Percentiles rank a stretch among this genome's conserved stretches.
These are phyloP conservation scores for Periplaneta americana DNA, from an alignment of 1,140 invertebrate genomes.

Conservation along the genomic window DNA sequence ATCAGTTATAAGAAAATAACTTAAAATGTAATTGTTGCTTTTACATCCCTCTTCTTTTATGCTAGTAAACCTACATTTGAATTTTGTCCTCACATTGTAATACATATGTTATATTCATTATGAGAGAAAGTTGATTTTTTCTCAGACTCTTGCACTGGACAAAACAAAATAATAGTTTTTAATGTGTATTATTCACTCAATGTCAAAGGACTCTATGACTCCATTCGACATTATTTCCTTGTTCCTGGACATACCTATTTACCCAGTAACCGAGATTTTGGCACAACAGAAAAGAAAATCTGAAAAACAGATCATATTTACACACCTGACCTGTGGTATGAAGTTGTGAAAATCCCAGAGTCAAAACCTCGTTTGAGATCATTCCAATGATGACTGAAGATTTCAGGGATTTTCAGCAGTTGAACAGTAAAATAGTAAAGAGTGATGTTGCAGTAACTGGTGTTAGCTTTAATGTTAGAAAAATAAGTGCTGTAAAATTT, in stretches of 20 bases:
- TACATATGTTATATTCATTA: too few relatives aligned
- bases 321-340: neutral
- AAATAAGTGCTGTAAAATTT: too few relatives aligned
- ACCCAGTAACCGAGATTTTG: neutral
- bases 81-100: too few relatives aligned
- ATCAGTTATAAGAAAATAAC: neutral
- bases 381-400: neutral
- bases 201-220: neutral
- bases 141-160: too few relatives aligned
- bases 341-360: too few relatives aligned
- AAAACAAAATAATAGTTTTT: neutral
- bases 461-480: neutral
- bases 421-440: too few relatives aligned
- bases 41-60: neutral
- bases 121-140: neutral
- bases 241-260: too few relatives aligned
- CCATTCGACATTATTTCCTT: neutral
- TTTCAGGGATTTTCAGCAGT: neutral
- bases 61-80: too few relatives aligned
- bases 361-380: too few relatives aligned
- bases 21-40: neutral
- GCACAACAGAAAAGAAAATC: neutral
- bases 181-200: neutral
- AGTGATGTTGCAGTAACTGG: neutral
- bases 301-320: neutral